Conservation (phyloP, 2,888 invertebrate species). For the Psylliodes chrysocephalus region DNA sequence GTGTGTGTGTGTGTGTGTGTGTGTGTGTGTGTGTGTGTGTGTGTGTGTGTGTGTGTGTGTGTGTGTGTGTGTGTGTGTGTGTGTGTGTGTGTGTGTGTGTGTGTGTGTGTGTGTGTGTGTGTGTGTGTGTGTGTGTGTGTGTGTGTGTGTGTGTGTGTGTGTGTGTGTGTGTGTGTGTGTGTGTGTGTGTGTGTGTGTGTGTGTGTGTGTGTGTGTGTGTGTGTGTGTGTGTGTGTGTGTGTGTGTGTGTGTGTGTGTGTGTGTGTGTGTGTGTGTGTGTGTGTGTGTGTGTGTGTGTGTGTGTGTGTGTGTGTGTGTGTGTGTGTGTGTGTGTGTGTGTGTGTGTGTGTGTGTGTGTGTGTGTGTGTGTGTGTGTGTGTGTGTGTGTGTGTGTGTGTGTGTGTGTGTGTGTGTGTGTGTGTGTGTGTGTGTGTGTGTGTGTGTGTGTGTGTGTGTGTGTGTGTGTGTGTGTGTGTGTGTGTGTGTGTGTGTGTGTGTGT, state of each 20-base stretch:
- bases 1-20: background rate
- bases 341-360: background rate
- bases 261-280: background rate
- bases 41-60: background rate
- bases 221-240: background rate
- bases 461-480: background rate
- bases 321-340: background rate
- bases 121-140: background rate
- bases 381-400: background rate
- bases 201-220: background rate
- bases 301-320: background rate
- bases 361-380: background rate
- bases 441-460: background rate
- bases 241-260: background rate
- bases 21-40: background rate
- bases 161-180: background rate
- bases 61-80: background rate
- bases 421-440: background rate
- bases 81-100: background rate
- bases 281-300: background rate
- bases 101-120: background rate
- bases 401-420: background rate
- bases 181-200: background rate
- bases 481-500: background rate
- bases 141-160: background rate